A percentile compares a stretch with the other conserved stretches of the same genome.
These are phyloP conservation scores for Leucopsar rothschildi DNA, from an alignment of 2,113 vertebrate species.

Conservation along the genomic window DNA sequence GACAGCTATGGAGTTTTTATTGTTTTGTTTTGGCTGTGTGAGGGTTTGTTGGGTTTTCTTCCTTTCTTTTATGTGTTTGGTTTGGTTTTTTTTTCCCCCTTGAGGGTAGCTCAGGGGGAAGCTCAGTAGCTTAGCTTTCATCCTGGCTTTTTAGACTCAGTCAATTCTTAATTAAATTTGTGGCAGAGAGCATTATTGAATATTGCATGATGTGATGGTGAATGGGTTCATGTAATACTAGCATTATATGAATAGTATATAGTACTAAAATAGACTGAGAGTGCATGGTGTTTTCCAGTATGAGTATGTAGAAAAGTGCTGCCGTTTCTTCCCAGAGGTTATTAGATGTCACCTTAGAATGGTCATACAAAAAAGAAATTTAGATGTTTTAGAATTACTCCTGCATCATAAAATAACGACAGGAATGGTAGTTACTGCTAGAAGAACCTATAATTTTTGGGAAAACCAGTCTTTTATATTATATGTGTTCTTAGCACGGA, in stretches of 20 bases:
- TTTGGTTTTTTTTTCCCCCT: background rate
- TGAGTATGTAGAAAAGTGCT: background rate
- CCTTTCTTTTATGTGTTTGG: background rate
- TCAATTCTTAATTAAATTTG: background rate
- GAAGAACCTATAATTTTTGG: background rate
- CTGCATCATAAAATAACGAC: background rate
- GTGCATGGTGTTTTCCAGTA: background rate
- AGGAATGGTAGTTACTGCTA: background rate
- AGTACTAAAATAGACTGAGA: background rate
- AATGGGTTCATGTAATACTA: background rate
- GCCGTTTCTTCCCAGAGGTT: background rate
- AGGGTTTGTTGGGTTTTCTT: background rate
- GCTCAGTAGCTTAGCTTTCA: background rate
- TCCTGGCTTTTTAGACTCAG: background rate
- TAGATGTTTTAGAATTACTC: background rate
- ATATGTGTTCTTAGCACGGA: background rate
- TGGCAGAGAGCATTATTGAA: background rate
- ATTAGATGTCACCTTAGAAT: background rate
- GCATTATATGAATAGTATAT: background rate
- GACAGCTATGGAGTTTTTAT: rapidly evolving
- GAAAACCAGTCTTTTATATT: background rate
- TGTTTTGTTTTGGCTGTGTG: background rate
- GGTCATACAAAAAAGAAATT: background rate
- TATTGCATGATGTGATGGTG: background rate
- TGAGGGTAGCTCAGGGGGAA: background rate